These are phyloP conservation scores for Pelusios castaneus DNA, from an alignment of 2,113 vertebrate genomes.

Conservation along the genomic window DNA sequence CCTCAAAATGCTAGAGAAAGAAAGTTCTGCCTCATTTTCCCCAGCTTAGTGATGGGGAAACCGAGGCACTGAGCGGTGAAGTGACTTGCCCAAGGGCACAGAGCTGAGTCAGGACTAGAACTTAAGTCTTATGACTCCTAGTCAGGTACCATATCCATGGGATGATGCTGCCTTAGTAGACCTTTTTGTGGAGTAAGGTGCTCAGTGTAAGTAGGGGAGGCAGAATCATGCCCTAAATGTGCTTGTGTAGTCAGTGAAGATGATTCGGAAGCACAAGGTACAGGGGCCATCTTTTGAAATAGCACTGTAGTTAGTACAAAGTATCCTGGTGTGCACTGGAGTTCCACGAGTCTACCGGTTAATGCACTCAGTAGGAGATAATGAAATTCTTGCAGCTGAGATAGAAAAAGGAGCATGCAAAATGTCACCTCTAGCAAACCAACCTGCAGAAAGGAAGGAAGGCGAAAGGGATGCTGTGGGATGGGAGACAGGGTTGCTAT, in stretches of 20 bases:
- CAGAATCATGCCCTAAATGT: neutral
- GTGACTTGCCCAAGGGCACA: rapidly evolving
- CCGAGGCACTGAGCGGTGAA: rapidly evolving
- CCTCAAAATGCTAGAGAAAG: neutral
- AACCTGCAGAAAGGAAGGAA: rapidly evolving
- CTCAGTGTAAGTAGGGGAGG: neutral
- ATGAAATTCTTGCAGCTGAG: neutral
- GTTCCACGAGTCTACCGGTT: neutral
- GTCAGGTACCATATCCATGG: neutral
- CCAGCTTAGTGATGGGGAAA: neutral
- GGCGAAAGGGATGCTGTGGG: neutral
- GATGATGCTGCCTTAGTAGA: neutral
- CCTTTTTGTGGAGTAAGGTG: neutral
- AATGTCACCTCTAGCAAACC: neutral
- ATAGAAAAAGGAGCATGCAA: neutral
- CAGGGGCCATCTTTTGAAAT: neutral
- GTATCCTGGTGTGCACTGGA: neutral
- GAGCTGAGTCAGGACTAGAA: neutral
- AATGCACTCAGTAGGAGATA: neutral
- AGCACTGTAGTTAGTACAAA: neutral
- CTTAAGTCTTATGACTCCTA: neutral
- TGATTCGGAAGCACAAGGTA: neutral
- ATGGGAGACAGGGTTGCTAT: neutral
- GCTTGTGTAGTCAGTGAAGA: neutral
- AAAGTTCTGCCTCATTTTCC: neutral